Evolutionary conservation across 2,113 vertebrate genomes (phyloP), one percentile per base, ranked within the genome.

Genomic region (Arenaria interpres): DNA sequence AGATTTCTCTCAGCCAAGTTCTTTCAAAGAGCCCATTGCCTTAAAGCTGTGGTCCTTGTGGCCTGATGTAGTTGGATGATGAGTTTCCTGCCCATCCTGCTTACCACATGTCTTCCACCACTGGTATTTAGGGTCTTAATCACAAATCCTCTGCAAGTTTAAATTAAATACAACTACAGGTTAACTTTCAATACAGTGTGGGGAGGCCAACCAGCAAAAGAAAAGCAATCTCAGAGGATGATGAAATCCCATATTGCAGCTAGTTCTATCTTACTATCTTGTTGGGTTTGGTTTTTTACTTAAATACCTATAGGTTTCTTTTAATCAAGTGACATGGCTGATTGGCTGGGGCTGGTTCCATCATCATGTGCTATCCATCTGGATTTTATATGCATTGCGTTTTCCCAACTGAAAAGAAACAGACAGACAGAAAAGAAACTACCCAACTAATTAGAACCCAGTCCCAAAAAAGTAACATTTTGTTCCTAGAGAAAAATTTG

Each of bases 401-500:
- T 96, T 95, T 83, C 82, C 78, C 80, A 73, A 12, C 51, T 83
- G 94, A 84, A 87, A 88, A 93, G 69, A 95, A 95, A 75, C 85
- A 95, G 75, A 37, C 32, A 0, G 73, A 54, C 53, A 54, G 53
- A 54, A 54, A 54, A 54, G 53, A 54, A 54, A 73, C 73, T 53
- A 56, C 72, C 78, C 88, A 91, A 20, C 57, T 85, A 92, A 90
- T 89, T 90, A 89, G 78, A 95, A 54, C 8, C 66, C 62, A 20
- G 78, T 66, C 81, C 90, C 41, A 30, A 92, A 93, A 91, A 93
- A 92, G 88, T 75, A 93, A 97, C 78, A 95, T 91, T 83, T 95
- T 93, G 92, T 93, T 95, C 92, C 81, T 81, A 92, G 86, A 95
- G 72, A 87, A 93, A 94, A 85, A 95, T 28, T 78, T 75, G 35